phyloP scores from a whole-genome alignment of 2,888 invertebrate species.

The Adineta ricciae region DNA sequence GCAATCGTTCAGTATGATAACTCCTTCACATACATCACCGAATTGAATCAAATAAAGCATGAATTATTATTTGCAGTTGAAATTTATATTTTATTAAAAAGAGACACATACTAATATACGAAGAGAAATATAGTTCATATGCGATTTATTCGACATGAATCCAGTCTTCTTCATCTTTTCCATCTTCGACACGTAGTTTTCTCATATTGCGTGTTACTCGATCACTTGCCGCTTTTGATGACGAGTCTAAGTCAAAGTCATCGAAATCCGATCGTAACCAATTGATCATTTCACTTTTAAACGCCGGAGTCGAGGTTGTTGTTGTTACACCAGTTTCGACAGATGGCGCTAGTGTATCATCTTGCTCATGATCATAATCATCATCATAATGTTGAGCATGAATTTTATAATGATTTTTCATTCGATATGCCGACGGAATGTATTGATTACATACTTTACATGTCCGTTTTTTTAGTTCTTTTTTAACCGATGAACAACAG shows the following conservation, averaged over 20 bases:
- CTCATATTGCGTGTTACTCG: background rate
- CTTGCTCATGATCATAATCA: background rate
- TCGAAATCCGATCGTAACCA: background rate
- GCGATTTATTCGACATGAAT: background rate
- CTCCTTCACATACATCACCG: no score
- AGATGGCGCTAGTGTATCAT: background rate
- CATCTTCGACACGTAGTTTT: background rate
- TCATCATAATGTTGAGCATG: background rate
- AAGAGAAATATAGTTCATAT: no score
- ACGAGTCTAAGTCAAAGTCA: background rate
- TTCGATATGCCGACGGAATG: background rate
- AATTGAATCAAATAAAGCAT: no score
- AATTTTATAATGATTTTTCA: slow-evolving; percentile 7
- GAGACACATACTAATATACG: no score
- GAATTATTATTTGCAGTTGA: no score
- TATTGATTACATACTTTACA: slow-evolving; percentile 2
- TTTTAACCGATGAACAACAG: background rate
- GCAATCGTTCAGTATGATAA: no score
- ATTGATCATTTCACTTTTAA: background rate
- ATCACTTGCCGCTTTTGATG: background rate
- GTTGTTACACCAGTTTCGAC: background rate
- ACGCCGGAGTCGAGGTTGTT: background rate
- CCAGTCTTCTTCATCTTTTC: background rate
- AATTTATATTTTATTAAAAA: no score
- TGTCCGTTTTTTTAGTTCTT: background rate